These are phyloP conservation scores for Heliconius ismenius DNA, from an alignment of 2,888 invertebrate species.

Conservation along the genomic window DNA sequence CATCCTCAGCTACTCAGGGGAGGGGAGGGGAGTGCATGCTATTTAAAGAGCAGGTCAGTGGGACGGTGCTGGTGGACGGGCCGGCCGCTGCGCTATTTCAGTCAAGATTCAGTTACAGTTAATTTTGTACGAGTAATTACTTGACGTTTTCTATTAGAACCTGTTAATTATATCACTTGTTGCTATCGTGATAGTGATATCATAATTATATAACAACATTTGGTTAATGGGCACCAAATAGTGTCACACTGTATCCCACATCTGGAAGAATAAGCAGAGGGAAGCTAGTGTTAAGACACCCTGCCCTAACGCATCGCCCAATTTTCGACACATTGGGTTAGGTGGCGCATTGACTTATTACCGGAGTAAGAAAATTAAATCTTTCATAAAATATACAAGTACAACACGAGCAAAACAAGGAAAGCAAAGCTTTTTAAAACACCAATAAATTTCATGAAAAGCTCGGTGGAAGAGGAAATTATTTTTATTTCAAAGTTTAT, in stretches of 20 bases:
- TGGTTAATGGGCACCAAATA: not conserved
- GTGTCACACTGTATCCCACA: not conserved
- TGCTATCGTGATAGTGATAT: not conserved
- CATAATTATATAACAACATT: no score
- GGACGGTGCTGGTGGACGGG: slow-evolving; percentile 43
- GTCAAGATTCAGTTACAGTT: slow-evolving; percentile 47
- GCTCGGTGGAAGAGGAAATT: slow-evolving; percentile 3
- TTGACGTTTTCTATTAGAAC: slow-evolving; percentile 10
- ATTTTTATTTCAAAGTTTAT: slow-evolving; percentile 23
- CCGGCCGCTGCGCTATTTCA: slow-evolving; percentile 42
- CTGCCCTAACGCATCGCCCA: not conserved
- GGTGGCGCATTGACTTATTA: no score
- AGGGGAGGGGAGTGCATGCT: slow-evolving; percentile 43
- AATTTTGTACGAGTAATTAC: slow-evolving; percentile 37
- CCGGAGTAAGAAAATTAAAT: not conserved
- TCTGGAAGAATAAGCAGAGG: not conserved
- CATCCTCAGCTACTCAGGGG: slow-evolving; percentile 39
- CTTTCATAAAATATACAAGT: not conserved
- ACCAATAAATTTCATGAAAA: slow-evolving; percentile 9
- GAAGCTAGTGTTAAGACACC: not conserved
- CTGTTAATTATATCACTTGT: not conserved
- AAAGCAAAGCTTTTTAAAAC: slow-evolving; percentile 10
- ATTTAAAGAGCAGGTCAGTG: slow-evolving; percentile 55
- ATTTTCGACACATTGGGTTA: not conserved
- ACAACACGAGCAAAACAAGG: not conserved